Base-by-base conservation (phyloP, 2,797 vertebrate species). In the Liasis olivaceus region DNA sequence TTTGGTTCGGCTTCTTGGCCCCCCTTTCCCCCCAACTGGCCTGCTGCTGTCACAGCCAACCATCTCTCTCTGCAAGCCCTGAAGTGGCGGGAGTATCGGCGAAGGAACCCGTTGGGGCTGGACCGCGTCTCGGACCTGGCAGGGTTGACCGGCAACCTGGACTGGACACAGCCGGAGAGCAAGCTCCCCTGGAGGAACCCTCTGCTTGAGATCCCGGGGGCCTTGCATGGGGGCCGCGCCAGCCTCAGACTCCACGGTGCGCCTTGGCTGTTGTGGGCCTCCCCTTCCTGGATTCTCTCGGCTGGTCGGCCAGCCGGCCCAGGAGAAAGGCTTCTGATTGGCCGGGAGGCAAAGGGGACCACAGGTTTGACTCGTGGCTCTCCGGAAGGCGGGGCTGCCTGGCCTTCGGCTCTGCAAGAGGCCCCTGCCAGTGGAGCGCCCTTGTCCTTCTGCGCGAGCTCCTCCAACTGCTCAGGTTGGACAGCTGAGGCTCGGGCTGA, bases 41-140 rank as follows among this genome's bases (percentile, higher is more conserved):
- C 91, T 6, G 64, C 7, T 93, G 66, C 77, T 47, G 89, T 93
- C 62, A 94, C 89, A 99, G 99, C 98, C 11, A 98, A 99, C 96
- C 99, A 99, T 97, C 98, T 99, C 89, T 99, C 99, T 85, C 99
- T 99, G 1, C 99, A 99, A 98, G 98, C 99, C 0, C 98, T 99
- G 94, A 99, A 99, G 97, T 99, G 99, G 99, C 98, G 98, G 91
- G 99, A 99, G 95, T 99, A 99, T 96, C 98, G 99, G 69, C 98
- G 98, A 56, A 98, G 98, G 96, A 99, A 99, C 97, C 99, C 99
- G 17, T 97, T 99, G 93, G 98, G 99, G 64, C 95, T 98, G 96
- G 98, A 99, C 93, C 97, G 97, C 0, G 85, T 96, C 89, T 96
- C 97, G 0, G 72, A 81, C 20, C 36, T 47, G 72, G 72, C 72